Conservation (phyloP, 1,140 invertebrate genomes). For the Rhagoletis pomonella region DNA sequence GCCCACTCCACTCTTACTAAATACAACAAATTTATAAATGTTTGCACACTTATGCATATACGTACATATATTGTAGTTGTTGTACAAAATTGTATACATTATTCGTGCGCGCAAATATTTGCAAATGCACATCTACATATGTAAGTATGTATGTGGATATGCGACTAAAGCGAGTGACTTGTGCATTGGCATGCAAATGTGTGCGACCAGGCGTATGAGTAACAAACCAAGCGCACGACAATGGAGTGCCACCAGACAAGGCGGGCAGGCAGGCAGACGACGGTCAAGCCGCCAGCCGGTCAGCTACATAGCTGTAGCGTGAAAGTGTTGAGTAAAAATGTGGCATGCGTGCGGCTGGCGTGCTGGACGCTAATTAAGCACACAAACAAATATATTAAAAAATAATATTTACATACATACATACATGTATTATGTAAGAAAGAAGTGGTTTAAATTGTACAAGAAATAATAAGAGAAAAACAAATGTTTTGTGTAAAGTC, state of each 20-base stretch:
- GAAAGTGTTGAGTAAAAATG: neutral
- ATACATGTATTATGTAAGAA: neutral
- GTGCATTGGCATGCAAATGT: slow-evolving; percentile 5
- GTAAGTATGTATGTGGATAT: too few species aligned
- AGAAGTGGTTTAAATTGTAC: neutral
- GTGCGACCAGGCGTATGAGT: slow-evolving; percentile 14
- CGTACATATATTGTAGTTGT: neutral
- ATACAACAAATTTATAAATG: too few species aligned
- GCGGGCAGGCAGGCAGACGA: neutral
- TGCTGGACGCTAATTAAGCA: slow-evolving; percentile 8
- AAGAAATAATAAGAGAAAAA: neutral
- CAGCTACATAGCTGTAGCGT: neutral
- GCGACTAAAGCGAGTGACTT: too few species aligned
- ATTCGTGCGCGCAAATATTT: slow-evolving; percentile 39
- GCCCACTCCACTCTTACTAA: too few species aligned
- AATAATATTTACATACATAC: neutral
- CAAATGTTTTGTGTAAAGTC: neutral
- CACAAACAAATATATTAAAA: slow-evolving; percentile 26
- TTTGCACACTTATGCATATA: neutral
- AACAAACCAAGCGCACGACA: neutral
- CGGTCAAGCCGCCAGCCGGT: too few species aligned
- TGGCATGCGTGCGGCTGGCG: slow-evolving; percentile 42
- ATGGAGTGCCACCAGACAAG: neutral
- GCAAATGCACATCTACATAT: neutral
- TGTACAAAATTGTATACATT: slow-evolving; percentile 44